Percentiles rank a stretch among this genome's conserved stretches.
These are phyloP conservation scores for Antechinus flavipes DNA, from an alignment of 2,113 vertebrate species.

Conservation along the genomic window DNA sequence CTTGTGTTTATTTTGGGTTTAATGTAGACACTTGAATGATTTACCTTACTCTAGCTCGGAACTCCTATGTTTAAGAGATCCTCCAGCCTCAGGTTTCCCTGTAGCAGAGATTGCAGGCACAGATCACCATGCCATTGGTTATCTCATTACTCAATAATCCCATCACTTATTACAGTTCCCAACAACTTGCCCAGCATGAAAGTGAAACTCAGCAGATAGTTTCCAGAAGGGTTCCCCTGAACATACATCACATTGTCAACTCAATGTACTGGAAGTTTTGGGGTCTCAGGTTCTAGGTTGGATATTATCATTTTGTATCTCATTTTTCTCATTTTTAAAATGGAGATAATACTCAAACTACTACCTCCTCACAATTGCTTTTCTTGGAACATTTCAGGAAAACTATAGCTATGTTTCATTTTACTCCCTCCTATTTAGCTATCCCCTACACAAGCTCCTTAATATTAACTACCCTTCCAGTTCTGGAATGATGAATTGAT, in stretches of 20 bases:
- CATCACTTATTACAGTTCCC: background rate
- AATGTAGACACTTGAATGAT: background rate
- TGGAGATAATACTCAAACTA: background rate
- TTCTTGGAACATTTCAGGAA: background rate
- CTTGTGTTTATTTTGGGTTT: background rate
- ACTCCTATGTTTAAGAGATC: background rate
- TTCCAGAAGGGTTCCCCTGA: background rate
- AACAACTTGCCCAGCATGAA: background rate
- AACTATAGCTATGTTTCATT: background rate
- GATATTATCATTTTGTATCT: background rate
- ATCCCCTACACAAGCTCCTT: background rate
- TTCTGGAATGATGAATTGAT: background rate
- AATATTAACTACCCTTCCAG: background rate
- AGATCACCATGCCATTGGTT: background rate
- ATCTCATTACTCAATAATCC: background rate
- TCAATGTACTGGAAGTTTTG: background rate
- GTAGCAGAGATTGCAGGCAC: background rate
- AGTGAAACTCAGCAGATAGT: background rate
- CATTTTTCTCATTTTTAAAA: background rate
- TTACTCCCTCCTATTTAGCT: background rate
- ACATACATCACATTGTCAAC: background rate
- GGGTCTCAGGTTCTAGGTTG: background rate
- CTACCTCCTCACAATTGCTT: background rate
- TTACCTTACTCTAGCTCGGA: background rate
- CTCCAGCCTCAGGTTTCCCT: background rate